These are phyloP conservation scores for Tanytarsus gracilentus DNA, from an alignment of 2,888 invertebrate genomes.

Conservation along the genomic window DNA sequence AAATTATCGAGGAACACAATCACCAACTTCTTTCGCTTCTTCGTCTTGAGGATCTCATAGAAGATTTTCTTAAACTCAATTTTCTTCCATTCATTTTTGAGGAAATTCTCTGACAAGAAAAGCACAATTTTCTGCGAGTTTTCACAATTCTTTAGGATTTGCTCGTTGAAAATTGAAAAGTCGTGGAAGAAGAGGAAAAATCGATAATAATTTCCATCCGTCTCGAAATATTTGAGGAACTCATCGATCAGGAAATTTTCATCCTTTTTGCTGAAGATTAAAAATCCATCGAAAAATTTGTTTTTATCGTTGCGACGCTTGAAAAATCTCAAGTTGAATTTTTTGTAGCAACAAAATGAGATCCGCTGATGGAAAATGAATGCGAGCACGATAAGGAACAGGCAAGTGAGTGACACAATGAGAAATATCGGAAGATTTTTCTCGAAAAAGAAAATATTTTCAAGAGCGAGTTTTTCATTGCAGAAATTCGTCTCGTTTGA, in stretches of 20 bases:
- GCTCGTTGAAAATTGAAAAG: conserved; percentile 28
- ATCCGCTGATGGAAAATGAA: conserved; percentile 25
- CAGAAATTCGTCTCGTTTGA: conserved; percentile 26
- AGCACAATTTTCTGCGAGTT: conserved; percentile 29
- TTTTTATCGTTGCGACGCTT: conserved; percentile 27
- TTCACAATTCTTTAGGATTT: conserved; percentile 26
- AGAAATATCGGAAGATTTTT: conserved; percentile 26
- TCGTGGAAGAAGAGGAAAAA: conserved; percentile 28
- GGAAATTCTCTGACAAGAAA: conserved; percentile 24
- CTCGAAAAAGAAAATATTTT: conserved; percentile 24
- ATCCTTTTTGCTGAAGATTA: conserved; percentile 26
- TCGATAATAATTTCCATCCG: conserved; percentile 26
- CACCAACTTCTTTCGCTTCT: conserved; percentile 27
- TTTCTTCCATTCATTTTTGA: conserved; percentile 28
- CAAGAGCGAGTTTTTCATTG: conserved; percentile 18
- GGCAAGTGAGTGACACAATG: conserved; percentile 18
- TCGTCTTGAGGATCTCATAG: conserved; percentile 27
- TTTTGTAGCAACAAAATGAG: conserved; percentile 27
- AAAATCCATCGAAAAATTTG: conserved; percentile 27
- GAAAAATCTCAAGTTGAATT: conserved; percentile 23
- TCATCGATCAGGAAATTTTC: conserved; percentile 27
- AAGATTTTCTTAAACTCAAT: conserved; percentile 29
- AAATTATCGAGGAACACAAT: conserved; percentile 27
- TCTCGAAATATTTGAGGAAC: conserved; percentile 27
- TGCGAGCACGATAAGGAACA: conserved; percentile 9